These are phyloP conservation scores for Artemia franciscana DNA, from an alignment of 1,140 invertebrate genomes.

Conservation along the genomic window DNA sequence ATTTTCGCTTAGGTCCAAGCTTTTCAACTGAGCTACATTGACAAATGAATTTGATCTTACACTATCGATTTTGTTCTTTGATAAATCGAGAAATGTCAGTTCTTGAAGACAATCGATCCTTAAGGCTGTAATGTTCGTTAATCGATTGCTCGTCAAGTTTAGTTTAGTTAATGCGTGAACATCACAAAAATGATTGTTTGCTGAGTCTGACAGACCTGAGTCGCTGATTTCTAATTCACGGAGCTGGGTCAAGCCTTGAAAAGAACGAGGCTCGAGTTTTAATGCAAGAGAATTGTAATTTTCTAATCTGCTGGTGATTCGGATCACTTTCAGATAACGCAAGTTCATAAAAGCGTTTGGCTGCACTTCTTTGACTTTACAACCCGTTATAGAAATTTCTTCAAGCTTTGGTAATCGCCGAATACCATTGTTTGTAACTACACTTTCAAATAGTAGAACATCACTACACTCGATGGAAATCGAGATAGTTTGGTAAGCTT, in stretches of 20 bases:
- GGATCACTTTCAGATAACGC: slow-evolving; percentile 35
- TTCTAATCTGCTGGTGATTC: slow-evolving; percentile 45
- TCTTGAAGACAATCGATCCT: slow-evolving; percentile 27
- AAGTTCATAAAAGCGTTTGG: slow-evolving; percentile 37
- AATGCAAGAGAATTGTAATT: slow-evolving; percentile 55
- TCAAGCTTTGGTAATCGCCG: slow-evolving; percentile 32
- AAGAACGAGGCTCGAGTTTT: slow-evolving; percentile 40
- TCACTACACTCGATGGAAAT: slow-evolving; percentile 50
- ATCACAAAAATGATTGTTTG: slow-evolving; percentile 44
- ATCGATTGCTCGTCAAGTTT: slow-evolving; percentile 50
- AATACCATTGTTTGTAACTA: slow-evolving; percentile 26
- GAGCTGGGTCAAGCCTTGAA: slow-evolving; percentile 38
- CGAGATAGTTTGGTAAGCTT: slow-evolving; percentile 25
- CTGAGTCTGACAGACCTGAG: slow-evolving; percentile 55
- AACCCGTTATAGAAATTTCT: slow-evolving; percentile 45
- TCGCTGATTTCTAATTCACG: slow-evolving; percentile 43
- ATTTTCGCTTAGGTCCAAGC: slow-evolving; percentile 44
- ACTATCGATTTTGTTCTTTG: slow-evolving; percentile 40
- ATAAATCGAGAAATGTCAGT: slow-evolving; percentile 43
- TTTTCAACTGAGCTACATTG: slow-evolving; percentile 34
- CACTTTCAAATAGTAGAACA: slow-evolving; percentile 49
- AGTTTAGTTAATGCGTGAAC: slow-evolving; percentile 37
- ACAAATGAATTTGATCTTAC: slow-evolving; percentile 27
- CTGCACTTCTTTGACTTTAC: slow-evolving; percentile 48
- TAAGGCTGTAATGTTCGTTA: slow-evolving; percentile 43